Percentiles rank a stretch among this genome's conserved stretches.
These are phyloP conservation scores for Acanthoscelides obtectus DNA, from an alignment of 2,888 invertebrate genomes.

Conservation along the genomic window DNA sequence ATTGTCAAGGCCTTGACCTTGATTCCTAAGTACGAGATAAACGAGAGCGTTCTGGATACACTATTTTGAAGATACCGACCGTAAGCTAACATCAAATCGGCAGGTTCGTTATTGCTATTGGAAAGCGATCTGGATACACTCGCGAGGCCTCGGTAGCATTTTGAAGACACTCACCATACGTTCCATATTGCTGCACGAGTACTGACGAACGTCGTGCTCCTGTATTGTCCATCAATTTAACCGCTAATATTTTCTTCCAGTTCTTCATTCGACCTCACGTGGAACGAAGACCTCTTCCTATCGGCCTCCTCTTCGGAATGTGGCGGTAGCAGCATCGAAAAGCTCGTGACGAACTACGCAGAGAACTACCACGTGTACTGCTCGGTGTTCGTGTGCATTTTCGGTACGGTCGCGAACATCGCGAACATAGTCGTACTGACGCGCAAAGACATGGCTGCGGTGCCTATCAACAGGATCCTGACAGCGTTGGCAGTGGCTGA, in stretches of 20 bases:
- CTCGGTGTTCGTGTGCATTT: constrained; percentile 76
- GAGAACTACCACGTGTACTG: constrained; percentile 76
- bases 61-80: too few species aligned
- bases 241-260: neutral
- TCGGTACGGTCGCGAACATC: constrained; percentile 82
- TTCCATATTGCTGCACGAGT: too few species aligned
- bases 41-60: too few species aligned
- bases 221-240: too few species aligned
- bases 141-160: too few species aligned
- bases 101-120: too few species aligned
- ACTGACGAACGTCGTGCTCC: too few species aligned
- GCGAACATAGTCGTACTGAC: constrained; percentile 85
- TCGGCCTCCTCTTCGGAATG: constrained; percentile 15
- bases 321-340: constrained; percentile 34
- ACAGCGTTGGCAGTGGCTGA: constrained; percentile 84
- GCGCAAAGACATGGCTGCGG: constrained; percentile 70
- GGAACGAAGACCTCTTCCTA: neutral
- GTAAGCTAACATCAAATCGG: too few species aligned
- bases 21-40: too few species aligned
- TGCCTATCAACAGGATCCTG: constrained; percentile 82
- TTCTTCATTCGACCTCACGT: neutral
- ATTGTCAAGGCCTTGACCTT: too few species aligned
- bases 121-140: too few species aligned
- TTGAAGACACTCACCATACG: too few species aligned
- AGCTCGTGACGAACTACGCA: constrained; percentile 58